A percentile compares a stretch with the other conserved stretches of the same genome.
These are phyloP conservation scores for Circaetus cinerascens DNA, from an alignment of 2,113 vertebrate species.

Conservation along the genomic window DNA sequence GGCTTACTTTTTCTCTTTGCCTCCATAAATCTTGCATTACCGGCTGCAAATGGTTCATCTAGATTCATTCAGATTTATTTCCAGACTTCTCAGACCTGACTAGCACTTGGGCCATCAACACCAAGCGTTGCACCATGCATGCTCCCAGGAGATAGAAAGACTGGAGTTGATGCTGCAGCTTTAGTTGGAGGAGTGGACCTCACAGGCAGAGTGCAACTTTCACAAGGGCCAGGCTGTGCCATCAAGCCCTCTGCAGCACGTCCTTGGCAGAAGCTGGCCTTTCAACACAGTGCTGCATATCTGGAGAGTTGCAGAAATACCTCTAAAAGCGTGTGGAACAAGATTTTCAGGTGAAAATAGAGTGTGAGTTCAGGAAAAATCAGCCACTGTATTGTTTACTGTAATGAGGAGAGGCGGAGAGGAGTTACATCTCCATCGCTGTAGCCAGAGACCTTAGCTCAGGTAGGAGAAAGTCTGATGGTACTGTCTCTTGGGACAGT, in stretches of 20 bases:
- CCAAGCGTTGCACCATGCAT: accelerated
- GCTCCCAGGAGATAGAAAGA: background rate
- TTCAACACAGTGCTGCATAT: background rate
- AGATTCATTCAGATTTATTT: background rate
- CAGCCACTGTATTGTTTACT: background rate
- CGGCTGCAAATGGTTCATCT: background rate
- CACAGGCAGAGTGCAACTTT: background rate
- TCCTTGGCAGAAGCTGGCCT: background rate
- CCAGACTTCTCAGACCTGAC: background rate
- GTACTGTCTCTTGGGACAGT: background rate
- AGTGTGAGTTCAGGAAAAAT: background rate
- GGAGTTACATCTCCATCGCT: background rate
- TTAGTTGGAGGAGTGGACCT: background rate
- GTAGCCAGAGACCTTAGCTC: background rate
- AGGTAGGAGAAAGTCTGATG: background rate
- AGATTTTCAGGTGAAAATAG: background rate
- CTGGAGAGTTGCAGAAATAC: background rate
- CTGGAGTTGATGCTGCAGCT: background rate
- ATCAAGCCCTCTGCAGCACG: background rate
- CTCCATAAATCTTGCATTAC: background rate
- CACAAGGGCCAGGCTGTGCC: background rate
- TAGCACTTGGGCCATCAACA: background rate
- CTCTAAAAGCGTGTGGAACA: background rate
- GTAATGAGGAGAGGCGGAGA: background rate
- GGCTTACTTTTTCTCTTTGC: background rate